Conservation (phyloP, 2,797 vertebrate species). For the Danionella dracula region DNA sequence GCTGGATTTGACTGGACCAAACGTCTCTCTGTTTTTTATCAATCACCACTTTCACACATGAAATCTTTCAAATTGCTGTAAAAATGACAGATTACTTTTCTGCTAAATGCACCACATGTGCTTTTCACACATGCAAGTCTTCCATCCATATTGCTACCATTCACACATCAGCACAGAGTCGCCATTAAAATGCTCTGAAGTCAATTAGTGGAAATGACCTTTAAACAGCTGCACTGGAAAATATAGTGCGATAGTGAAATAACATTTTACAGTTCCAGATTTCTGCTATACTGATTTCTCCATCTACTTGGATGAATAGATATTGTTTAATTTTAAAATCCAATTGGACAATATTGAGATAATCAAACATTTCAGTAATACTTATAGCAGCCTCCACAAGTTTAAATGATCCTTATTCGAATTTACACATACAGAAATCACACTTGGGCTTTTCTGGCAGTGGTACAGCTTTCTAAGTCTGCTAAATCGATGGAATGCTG, state of each 20-base stretch:
- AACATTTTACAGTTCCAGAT: background rate
- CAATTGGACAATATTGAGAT: background rate
- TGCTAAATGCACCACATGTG: background rate
- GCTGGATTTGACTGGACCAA: background rate
- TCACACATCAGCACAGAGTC: conserved; percentile 12
- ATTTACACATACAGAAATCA: background rate
- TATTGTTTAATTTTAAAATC: background rate
- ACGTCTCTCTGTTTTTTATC: background rate
- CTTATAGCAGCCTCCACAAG: background rate
- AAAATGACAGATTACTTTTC: background rate
- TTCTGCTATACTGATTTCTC: background rate
- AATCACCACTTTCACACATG: background rate
- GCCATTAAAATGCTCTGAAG: background rate
- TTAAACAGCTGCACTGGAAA: background rate
- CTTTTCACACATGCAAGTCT: background rate
- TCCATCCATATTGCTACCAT: conserved; percentile 3
- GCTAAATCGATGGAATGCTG: background rate
- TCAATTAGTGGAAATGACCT: background rate
- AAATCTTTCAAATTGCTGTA: background rate
- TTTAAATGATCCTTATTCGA: background rate
- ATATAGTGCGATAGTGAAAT: background rate
- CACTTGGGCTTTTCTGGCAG: background rate
- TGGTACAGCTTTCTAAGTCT: background rate
- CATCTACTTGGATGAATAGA: background rate
- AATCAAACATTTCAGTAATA: background rate